A percentile compares a stretch with the other conserved stretches of the same genome.
Evolutionary conservation across 1,140 invertebrate genomes (phyloP).

Genomic region (Adelges cooleyi): DNA sequence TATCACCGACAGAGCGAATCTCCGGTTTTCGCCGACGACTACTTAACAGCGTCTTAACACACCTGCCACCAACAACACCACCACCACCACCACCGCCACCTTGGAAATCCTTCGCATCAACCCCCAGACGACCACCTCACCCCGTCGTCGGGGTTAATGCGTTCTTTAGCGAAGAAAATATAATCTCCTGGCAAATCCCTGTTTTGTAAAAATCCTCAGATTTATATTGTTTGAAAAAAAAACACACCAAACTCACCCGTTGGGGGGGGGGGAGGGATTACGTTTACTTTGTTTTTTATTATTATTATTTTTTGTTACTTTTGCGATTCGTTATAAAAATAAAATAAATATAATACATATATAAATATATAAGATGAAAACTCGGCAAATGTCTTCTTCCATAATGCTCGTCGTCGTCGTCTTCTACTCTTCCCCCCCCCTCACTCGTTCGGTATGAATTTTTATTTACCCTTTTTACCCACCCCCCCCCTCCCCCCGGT

Average conservation of each 20-base stretch:
- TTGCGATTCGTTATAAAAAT: neutral
- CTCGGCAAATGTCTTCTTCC: neutral
- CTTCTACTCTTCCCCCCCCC: too few species aligned
- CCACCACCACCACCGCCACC: neutral
- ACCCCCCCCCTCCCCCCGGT: too few species aligned
- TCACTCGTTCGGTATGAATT: neutral
- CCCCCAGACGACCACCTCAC: neutral
- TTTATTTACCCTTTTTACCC: neutral
- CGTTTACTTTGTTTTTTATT: neutral
- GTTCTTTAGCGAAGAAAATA: neutral
- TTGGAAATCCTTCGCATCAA: slow-evolving; percentile 14
- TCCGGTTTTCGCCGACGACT: slow-evolving; percentile 18
- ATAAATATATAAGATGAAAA: neutral
- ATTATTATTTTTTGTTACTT: neutral
- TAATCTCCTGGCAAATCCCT: slow-evolving; percentile 23
- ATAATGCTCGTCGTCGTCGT: too few species aligned
- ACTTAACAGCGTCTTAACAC: slow-evolving; percentile 22
- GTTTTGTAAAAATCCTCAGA: slow-evolving; percentile 24
- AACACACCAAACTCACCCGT: neutral
- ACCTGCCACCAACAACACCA: neutral
- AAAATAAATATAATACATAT: too few species aligned
- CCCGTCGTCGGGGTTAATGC: neutral
- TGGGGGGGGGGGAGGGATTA: neutral
- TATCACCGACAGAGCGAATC: slow-evolving; percentile 18
- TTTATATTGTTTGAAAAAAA: slow-evolving; percentile 15